Evolutionary conservation across 1,140 invertebrate genomes (phyloP), one percentile per base, ranked within the genome.

Genomic region (Neuroterus valhalla): DNA sequence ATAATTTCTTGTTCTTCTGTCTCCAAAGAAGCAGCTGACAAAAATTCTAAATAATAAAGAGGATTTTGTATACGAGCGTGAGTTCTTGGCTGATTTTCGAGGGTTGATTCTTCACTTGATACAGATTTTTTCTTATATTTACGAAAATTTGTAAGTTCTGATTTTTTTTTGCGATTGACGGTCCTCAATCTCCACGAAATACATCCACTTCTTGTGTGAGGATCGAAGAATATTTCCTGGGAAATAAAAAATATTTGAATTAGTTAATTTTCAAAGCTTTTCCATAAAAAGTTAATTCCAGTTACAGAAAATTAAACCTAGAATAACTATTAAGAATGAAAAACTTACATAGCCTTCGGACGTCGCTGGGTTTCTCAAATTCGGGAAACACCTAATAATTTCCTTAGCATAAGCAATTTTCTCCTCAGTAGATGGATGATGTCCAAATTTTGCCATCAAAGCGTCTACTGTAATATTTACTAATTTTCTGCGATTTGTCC

Each of bases 391-490:
- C 42, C 48, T 21, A 14, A 75, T 43, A 3, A 75, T 75, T 10
- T 26, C 42, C 21, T 66, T 46, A 2, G 74, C 74, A 45, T 66
- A 75, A 14, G 52, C 50, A 70, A 70, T 48, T 66, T 75, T 75
- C 71, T 75, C 11, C 14, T 75, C 52, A 10, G 74, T 31, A 3
- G 74, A 70, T 19, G 74, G 74, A 75, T 67, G 19, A 70, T 75
- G 17, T n/a, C 74, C 74, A 31, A 71, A 75, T 66, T 48, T 46
- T 55, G 66, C 52, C 12, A 75, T 8, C 42, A 75, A 43, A 6
- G 19, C 6, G 23, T 75, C 70, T 12, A 70, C 68, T 8, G 45
- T 68, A 8, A 75, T 62, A 70, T 75, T 75, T 1, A 75, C 73
- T n/a, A 75, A 38, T 38, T 38, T 38, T 38, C 31, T 38, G 6